Conservation (phyloP, 1,140 invertebrate genomes). For the Polypedilum vanderplanki region DNA sequence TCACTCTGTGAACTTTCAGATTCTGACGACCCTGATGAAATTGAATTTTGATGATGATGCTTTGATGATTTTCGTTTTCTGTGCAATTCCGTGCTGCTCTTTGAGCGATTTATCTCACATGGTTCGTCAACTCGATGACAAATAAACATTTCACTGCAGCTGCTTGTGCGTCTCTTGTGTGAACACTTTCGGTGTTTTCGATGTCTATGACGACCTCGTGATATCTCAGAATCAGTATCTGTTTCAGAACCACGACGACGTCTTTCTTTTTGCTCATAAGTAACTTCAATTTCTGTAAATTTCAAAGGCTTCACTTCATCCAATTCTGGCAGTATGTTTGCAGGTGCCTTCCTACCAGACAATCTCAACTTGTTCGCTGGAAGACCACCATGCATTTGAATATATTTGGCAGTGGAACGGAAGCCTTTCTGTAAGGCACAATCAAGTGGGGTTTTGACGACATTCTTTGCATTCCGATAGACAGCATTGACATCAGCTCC, state of each 20-base stretch:
- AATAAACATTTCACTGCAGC: conserved; percentile 37
- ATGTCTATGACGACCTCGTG: conserved; percentile 32
- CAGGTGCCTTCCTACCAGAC: conserved; percentile 36
- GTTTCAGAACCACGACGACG: conserved; percentile 38
- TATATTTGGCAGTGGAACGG: conserved; percentile 83
- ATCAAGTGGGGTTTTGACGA: conserved; percentile 81
- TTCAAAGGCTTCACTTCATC: conserved; percentile 39
- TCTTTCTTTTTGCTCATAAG: conserved; percentile 38
- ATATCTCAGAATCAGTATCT: conserved; percentile 35
- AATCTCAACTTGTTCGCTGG: conserved; percentile 59
- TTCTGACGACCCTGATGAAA: not conserved
- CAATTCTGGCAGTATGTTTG: conserved; percentile 39
- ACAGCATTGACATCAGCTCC: conserved; percentile 76
- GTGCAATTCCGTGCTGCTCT: conserved; percentile 42
- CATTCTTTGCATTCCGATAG: conserved; percentile 72
- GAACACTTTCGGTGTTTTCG: conserved; percentile 27
- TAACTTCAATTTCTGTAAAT: conserved; percentile 35
- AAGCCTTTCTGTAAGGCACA: conserved; percentile 79
- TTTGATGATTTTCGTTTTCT: conserved; percentile 7
- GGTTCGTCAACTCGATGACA: conserved; percentile 33
- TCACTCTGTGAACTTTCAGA: not conserved
- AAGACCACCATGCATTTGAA: conserved; percentile 83
- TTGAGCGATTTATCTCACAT: conserved; percentile 41
- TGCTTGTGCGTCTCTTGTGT: conserved; percentile 37
- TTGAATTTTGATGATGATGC: not conserved